Conservation (phyloP, 2,113 vertebrate genomes). For the Pygoscelis adeliae region DNA sequence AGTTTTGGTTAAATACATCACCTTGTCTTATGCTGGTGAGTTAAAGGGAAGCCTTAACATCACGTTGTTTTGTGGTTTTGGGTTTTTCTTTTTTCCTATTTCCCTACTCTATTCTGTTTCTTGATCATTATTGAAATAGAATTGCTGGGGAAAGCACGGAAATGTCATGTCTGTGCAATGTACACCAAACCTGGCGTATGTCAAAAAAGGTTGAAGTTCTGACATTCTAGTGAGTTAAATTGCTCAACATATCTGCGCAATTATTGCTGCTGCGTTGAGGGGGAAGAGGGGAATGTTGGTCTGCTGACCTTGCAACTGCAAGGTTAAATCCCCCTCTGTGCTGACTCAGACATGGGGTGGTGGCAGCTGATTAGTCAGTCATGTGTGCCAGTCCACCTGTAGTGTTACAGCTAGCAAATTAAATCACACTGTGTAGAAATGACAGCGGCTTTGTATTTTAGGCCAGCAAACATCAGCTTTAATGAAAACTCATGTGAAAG, state of each 20-base stretch:
- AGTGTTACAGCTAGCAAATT: neutral
- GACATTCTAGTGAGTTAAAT: neutral
- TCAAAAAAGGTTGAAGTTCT: neutral
- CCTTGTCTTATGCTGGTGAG: neutral
- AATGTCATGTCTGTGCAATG: neutral
- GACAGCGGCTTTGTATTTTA: neutral
- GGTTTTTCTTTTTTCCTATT: fast-evolving
- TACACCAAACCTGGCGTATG: fast-evolving
- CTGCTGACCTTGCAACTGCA: neutral
- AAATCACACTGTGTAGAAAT: neutral
- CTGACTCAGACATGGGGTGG: neutral
- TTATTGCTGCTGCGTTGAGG: neutral
- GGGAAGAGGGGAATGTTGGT: neutral
- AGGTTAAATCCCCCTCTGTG: conserved; percentile 8
- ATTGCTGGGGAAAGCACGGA: neutral
- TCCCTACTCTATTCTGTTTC: neutral
- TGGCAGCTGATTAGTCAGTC: conserved; percentile 5
- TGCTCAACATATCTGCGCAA: neutral
- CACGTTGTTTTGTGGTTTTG: neutral
- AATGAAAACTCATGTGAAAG: neutral
- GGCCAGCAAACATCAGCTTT: neutral
- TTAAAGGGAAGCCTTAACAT: neutral
- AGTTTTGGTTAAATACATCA: neutral
- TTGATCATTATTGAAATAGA: neutral
- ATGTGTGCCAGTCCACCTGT: conserved; percentile 30